Evolutionary conservation across 2,113 vertebrate genomes (phyloP), one percentile per base, ranked within the genome.

Genomic region (Varanus salvator): DNA sequence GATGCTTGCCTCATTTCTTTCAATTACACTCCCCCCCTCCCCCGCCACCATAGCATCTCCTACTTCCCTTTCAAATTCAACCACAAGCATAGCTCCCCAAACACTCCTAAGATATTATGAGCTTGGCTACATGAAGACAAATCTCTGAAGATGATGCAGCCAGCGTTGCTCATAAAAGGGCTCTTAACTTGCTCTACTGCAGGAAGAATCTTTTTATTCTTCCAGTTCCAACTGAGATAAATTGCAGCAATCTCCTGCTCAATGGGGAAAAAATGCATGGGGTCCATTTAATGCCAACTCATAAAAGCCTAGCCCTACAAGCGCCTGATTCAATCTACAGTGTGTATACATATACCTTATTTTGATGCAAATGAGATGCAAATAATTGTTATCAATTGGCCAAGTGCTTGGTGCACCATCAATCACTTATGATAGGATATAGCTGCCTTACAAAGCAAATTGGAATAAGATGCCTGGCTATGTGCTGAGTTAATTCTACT

Each of bases 101-200:
- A 21, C 34, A 60, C 38, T 72, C 8, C 29, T 83, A 66, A 31
- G 71, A 23, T 6, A 72, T 82, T 60, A n/a, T 74, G 29, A 38
- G 4, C 27, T 88, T 88, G 66, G n/a, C 68, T 80, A 60, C 34
- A n/a, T 72, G 54, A 75, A 83, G 80, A 48, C 80, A 84, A 89
- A 12, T 60, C 38, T 89, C 80, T 25, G 83, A 89, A 88, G 64
- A 19, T 27, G 31, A 75, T 76, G 57, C 19, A 75, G 14, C 57
- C 50, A n/a, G 8, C n/a, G 71, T 64, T 82, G 38, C 38, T 88
- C 80, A 57, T 74, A 74, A 64, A 64, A 72, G n/a, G 31, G 31
- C 9, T 3, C 25, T 87, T 68, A 87, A 50, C 52, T 75, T 86
- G 57, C 80, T 75, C 25, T 74, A 8, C 57, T 64, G 52, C 15